Evolutionary conservation across 2,797 vertebrate species (phyloP), one percentile per base, ranked within the genome.

Genomic region (Leucoraja ocellata): DNA sequence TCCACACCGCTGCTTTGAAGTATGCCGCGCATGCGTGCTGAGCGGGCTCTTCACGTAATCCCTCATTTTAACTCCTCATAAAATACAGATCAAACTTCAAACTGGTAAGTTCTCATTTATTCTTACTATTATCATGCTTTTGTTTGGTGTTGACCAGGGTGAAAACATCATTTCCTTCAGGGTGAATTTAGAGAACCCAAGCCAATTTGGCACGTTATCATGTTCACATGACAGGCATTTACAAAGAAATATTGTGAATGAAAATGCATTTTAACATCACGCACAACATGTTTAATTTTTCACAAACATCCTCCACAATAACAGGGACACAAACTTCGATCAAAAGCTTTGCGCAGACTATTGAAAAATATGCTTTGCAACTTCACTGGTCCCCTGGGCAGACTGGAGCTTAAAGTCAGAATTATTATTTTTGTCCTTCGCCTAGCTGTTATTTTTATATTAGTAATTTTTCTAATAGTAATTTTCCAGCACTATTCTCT

Each of bases 171-270:
- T 0, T 54, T 54, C 18, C 80, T 58, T 58, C 9, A 83, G 8
- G 25, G 10, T n/a, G 0, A n/a, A n/a, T 63, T 61, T 84, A 28
- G 9, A 28, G 54, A 61, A 63, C 54, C 7, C 0, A 10, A n/a
- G 81, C 81, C 81, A 84, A 61, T 84, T 25, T 84, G 81, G 23
- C 54, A 84, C 28, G 11, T 86, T 61, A 63, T 63, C 83, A 84
- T 14, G 54, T n/a, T 86, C n/a, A 84, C 23, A 23, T 86, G 25
- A 25, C 58, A 32, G 28, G 13, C 83, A 63, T 86, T 86, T n/a
- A 63, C 83, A 86, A 83, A 25, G 6, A 86, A 86, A 5, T 13
- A n/a, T 86, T n/a, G 28, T 86, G 58, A 86, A 28, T 63, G 13
- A 6, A n/a, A 63, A 63, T 86, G 23, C 2, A 25, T 23, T 16